These are phyloP conservation scores for Diprion similis DNA, from an alignment of 1,140 invertebrate genomes.

Conservation along the genomic window DNA sequence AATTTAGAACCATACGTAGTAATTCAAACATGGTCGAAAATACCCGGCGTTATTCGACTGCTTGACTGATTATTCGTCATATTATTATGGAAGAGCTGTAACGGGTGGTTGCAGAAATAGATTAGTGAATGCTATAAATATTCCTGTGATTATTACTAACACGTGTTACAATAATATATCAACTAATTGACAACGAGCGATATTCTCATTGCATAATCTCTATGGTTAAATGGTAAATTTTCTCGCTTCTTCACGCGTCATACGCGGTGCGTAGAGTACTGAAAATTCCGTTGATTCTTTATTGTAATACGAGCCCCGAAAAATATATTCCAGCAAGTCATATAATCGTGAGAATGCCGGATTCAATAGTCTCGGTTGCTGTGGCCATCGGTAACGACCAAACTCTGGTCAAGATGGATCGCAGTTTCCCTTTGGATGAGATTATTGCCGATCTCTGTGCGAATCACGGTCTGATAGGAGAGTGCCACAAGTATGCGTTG, in stretches of 20 bases:
- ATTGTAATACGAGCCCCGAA: not conserved
- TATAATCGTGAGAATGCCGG: not conserved
- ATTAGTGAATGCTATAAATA: too few species aligned
- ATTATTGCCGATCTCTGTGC: not conserved
- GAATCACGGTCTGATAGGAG: not conserved
- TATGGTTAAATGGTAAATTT: not conserved
- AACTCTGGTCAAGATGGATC: conserved; percentile 3
- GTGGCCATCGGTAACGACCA: conserved; percentile 8
- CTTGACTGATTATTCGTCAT: too few species aligned
- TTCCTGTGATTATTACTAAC: too few species aligned
- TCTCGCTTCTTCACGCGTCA: not conserved
- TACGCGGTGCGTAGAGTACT: not conserved
- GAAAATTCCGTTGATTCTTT: not conserved
- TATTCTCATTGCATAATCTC: not conserved
- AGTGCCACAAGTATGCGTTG: conserved; percentile 1
- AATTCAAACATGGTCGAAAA: too few species aligned
- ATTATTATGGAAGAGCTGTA: too few species aligned
- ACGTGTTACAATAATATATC: too few species aligned
- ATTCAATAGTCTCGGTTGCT: conserved; percentile 6
- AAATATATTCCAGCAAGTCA: not conserved
- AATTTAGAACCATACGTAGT: too few species aligned
- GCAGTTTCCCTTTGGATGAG: conserved; percentile 1
- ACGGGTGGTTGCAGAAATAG: too few species aligned
- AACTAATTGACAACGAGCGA: not conserved
- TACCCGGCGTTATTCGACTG: too few species aligned